Conservation (phyloP, 2,888 invertebrate genomes). For the Bugula neritina region DNA sequence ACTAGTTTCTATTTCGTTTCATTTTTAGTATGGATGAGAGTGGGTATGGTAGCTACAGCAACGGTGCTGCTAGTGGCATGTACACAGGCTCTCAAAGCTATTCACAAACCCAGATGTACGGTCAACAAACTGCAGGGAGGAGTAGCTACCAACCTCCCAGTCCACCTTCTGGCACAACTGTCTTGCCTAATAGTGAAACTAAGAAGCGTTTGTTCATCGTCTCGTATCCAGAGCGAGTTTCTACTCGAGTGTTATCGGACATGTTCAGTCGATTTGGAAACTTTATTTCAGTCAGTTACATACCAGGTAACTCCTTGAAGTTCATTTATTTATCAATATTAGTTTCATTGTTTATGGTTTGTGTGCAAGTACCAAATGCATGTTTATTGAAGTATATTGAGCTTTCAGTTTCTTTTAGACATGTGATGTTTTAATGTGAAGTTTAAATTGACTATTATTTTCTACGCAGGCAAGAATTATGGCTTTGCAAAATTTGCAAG, state of each 20-base stretch:
- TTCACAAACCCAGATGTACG: neutral
- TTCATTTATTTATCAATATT: too few relatives aligned
- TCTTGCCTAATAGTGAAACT: constrained; percentile 45
- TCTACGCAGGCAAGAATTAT: constrained; percentile 72
- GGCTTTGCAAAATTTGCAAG: constrained; percentile 83
- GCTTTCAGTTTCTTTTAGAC: too few relatives aligned
- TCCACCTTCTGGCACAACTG: constrained; percentile 53
- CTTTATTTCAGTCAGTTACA: constrained; percentile 80
- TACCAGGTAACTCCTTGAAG: constrained; percentile 64
- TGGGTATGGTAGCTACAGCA: neutral
- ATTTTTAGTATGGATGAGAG: neutral
- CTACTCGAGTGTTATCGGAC: constrained; percentile 72
- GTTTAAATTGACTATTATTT: too few relatives aligned
- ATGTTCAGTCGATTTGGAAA: constrained; percentile 85
- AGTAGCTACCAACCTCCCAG: neutral
- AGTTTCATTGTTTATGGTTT: too few relatives aligned
- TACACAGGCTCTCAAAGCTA: neutral
- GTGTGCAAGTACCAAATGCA: too few relatives aligned
- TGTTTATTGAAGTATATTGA: too few relatives aligned
- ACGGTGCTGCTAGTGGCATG: neutral
- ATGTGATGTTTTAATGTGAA: too few relatives aligned
- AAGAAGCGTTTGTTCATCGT: constrained; percentile 58
- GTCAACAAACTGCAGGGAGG: neutral
- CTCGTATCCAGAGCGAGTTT: constrained; percentile 64
- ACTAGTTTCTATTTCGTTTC: too few relatives aligned